Evolutionary conservation across 1,140 invertebrate genomes (phyloP), one percentile per base, ranked within the genome.

Genomic region (Palaemon carinicauda): DNA sequence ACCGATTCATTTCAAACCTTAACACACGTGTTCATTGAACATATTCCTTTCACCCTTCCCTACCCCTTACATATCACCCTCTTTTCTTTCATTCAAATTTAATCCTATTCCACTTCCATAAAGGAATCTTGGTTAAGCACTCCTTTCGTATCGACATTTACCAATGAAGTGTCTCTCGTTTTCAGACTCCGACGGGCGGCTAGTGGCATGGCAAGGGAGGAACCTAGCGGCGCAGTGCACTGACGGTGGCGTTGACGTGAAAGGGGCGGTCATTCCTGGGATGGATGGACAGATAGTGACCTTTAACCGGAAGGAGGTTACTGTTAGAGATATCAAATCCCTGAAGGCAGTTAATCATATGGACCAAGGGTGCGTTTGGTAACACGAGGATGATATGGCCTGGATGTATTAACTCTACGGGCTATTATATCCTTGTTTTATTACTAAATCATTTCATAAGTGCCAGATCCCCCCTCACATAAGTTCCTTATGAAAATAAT

Each of bases 201-300:
- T 77, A 52, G 82, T 75, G 73, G 7, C 73, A n/a, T 84, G 82
- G 82, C 52, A 41, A 15, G 82, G 82, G 73, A 73, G 82, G 1
- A 65, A 54, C 10, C 53, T 77, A 73, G 82, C 73, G 31, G 82
- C 77, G 82, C 53, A 54, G 71, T 21, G 53, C 51, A 15, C 7
- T 17, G 73, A 21, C 53, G 71, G 73, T 1, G 82, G 82, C 17
- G 31, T 78, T 1, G 82, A 81, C 80, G 80, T 81, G 21, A 56
- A 53, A 41, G 82, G 53, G 73, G 73, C 51, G 82, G 78, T 21
- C 12, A 33, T 83, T 51, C 29, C 73, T 1, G 82, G 82, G 1
- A n/a, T 81, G 74, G 82, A 84, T 15, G 73, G 52, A 14, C 82
- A 84, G 52, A 52, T 84, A 9, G 73, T 84, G 51, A 75, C 71